phyloP scores from a whole-genome alignment of 2,797 vertebrate genomes.

The Selene dorsalis region DNA sequence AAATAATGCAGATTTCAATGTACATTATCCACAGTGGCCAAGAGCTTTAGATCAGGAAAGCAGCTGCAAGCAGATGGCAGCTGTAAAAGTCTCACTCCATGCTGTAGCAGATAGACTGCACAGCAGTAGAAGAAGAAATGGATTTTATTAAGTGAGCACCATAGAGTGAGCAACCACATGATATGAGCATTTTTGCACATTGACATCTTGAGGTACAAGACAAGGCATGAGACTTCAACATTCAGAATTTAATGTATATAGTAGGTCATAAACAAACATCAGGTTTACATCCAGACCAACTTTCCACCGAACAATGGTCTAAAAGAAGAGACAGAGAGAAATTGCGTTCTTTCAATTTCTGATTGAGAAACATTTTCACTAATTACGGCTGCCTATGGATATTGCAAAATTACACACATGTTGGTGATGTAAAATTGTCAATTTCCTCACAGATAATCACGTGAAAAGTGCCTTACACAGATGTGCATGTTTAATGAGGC shows the following conservation, averaged over 20 bases:
- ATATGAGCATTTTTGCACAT: conserved; percentile 8
- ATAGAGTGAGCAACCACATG: conserved; percentile 17
- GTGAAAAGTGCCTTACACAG: background rate
- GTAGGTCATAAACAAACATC: background rate
- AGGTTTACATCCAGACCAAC: background rate
- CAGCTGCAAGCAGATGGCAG: conserved; percentile 44
- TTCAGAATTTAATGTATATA: background rate
- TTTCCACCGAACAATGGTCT: background rate
- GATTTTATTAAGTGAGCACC: conserved; percentile 23
- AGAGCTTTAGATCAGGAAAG: conserved; percentile 35
- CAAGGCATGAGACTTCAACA: background rate
- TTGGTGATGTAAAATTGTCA: background rate
- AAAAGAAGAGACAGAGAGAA: background rate
- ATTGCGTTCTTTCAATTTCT: no score
- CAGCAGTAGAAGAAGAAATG: conserved; percentile 34
- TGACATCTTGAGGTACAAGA: background rate
- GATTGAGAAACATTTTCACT: background rate
- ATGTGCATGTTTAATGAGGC: background rate
- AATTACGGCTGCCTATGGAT: background rate
- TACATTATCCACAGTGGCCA: conserved; percentile 19
- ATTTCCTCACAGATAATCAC: background rate
- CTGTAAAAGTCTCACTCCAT: conserved; percentile 36
- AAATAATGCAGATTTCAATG: conserved; percentile 17
- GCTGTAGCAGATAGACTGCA: conserved; percentile 35
- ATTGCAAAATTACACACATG: background rate